Conservation (phyloP, 1,140 invertebrate species). For the Rhysida immarginata region DNA sequence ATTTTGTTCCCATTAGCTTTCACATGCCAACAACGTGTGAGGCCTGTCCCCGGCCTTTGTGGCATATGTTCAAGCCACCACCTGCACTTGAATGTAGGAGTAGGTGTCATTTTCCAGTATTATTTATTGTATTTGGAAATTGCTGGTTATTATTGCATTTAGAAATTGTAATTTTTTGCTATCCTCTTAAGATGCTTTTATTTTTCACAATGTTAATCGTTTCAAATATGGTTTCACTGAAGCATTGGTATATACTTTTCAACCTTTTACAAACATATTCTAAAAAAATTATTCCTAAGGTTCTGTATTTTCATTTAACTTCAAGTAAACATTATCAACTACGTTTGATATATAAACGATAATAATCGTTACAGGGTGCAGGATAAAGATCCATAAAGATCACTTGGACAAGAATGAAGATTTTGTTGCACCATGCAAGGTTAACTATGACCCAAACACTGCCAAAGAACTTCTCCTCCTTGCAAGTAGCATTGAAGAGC, state of each 20-base stretch:
- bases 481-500: slow-evolving; percentile 66
- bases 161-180: no score
- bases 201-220: no score
- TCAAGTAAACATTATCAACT: no score
- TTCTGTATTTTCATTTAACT: slow-evolving; percentile 4
- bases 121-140: no score
- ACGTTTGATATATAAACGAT: not conserved
- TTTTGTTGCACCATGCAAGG: slow-evolving; percentile 58
- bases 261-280: not conserved
- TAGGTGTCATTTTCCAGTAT: no score
- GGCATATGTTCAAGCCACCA: slow-evolving; percentile 93
- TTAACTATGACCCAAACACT: slow-evolving; percentile 81
- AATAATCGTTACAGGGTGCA: slow-evolving; percentile 54
- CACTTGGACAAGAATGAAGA: slow-evolving; percentile 66
- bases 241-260: not conserved
- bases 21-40: slow-evolving; percentile 97
- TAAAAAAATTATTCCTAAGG: not conserved
- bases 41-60: slow-evolving; percentile 87
- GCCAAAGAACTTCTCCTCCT: slow-evolving; percentile 82
- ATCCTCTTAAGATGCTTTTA: no score
- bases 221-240: no score
- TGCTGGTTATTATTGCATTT: no score
- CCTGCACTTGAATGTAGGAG: slow-evolving; percentile 89
- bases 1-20: slow-evolving; percentile 88
- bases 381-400: slow-evolving; percentile 90